A percentile compares a stretch with the other conserved stretches of the same genome.
These are phyloP conservation scores for Cygnus buccinator DNA, from an alignment of 2,113 vertebrate species.

Conservation along the genomic window DNA sequence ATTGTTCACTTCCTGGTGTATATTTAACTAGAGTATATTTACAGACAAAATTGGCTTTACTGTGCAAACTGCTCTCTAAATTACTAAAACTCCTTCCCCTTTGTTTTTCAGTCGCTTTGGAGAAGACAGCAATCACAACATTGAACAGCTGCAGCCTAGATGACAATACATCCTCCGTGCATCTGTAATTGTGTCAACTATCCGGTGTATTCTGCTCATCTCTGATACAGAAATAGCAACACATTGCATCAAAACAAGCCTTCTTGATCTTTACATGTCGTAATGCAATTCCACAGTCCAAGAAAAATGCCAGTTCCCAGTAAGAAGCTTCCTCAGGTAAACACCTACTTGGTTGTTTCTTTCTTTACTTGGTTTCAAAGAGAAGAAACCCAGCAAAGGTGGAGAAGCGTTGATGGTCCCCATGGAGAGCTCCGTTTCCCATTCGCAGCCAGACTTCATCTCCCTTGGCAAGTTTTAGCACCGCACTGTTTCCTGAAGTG, in stretches of 20 bases:
- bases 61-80: background rate
- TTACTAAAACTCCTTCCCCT: background rate
- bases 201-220: background rate
- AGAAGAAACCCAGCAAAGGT: constrained; percentile 87
- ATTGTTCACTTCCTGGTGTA: background rate
- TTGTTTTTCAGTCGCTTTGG: background rate
- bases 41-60: background rate
- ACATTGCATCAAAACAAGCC: background rate
- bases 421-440: constrained; percentile 84
- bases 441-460: constrained; percentile 87
- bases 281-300: constrained; percentile 17
- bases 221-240: background rate
- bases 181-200: background rate
- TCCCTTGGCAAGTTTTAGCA: constrained; percentile 83
- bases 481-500: constrained; percentile 83
- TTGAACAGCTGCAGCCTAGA: background rate
- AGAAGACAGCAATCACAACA: background rate
- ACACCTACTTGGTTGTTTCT: background rate
- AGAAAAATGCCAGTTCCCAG: constrained; percentile 5
- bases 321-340: background rate
- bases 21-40: background rate
- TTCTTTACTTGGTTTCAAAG: constrained; percentile 81
- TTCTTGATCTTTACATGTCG: background rate
- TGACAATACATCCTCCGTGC: background rate
- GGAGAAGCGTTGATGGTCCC: constrained; percentile 86